Conservation (phyloP, 2,888 invertebrate genomes). For the Clostera curtula region DNA sequence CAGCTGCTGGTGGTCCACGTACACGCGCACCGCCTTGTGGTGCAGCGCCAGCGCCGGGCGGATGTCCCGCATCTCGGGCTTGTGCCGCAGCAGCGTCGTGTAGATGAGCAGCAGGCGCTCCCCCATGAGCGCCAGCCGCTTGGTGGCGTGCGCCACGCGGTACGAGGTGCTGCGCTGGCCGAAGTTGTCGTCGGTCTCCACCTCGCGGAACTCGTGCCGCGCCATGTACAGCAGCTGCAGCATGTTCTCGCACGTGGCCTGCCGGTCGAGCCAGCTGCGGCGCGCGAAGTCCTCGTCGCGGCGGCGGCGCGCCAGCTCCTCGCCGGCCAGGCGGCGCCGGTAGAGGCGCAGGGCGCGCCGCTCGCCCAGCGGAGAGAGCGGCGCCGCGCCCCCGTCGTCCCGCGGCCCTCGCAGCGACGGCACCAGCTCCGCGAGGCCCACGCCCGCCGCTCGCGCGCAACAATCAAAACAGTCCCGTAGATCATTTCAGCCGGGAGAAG, state of each 20-base stretch:
- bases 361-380: too few species aligned
- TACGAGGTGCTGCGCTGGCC: conserved; percentile 27
- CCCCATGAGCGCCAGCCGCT: conserved; percentile 16
- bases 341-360: too few species aligned
- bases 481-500: too few species aligned
- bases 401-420: too few species aligned
- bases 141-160: conserved; percentile 28
- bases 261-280: not conserved
- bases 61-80: not conserved
- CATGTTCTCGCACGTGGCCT: conserved; percentile 22
- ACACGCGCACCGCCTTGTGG: conserved; percentile 20
- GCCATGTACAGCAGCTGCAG: conserved; percentile 37
- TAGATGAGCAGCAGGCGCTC: conserved; percentile 19
- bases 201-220: conserved; percentile 20
- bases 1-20: conserved; percentile 31
- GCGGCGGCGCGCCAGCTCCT: not conserved
- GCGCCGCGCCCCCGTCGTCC: too few species aligned
- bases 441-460: too few species aligned
- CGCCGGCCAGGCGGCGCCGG: too few species aligned
- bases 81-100: conserved; percentile 9
- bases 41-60: conserved; percentile 16
- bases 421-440: too few species aligned
- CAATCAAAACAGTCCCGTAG: too few species aligned
- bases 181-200: conserved; percentile 23
- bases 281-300: conserved; percentile 1